phyloP scores from a whole-genome alignment of 2,888 invertebrate genomes.

The Phaonia tiefii region DNA sequence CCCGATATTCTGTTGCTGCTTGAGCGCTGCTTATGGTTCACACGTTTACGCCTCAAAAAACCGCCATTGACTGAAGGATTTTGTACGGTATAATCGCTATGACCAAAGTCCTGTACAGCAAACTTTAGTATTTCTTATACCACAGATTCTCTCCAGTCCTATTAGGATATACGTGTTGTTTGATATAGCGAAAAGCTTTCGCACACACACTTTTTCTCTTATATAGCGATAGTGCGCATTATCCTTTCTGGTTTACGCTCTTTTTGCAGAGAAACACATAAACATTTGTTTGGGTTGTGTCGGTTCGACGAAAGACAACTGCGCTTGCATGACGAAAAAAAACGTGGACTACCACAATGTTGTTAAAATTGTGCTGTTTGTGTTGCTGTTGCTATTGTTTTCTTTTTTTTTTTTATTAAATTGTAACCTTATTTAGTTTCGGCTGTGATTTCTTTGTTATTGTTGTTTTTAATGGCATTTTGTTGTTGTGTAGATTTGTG shows the following conservation, averaged over 20 bases:
- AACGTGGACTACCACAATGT: conserved; percentile 65
- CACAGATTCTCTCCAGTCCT: conserved; percentile 38
- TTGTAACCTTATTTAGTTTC: conserved; percentile 53
- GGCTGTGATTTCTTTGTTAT: conserved; percentile 45
- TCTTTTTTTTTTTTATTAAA: conserved; percentile 32
- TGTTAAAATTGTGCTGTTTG: conserved; percentile 52
- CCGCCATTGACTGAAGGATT: conserved; percentile 63
- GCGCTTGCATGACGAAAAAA: neutral
- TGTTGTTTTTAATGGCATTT: conserved; percentile 9
- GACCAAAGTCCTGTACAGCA: conserved; percentile 20
- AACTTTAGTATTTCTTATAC: conserved; percentile 28
- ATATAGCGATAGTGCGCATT: conserved; percentile 20
- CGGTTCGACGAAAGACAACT: neutral
- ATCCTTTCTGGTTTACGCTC: conserved; percentile 39
- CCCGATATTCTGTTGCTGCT: conserved; percentile 8
- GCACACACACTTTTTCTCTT: conserved; percentile 39
- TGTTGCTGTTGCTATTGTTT: neutral
- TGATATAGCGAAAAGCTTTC: conserved; percentile 42
- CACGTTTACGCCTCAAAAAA: conserved; percentile 67
- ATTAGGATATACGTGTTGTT: conserved; percentile 51
- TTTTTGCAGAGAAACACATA: conserved; percentile 1
- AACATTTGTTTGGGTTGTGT: neutral
- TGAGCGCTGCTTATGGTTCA: conserved; percentile 8
- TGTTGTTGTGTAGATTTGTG: neutral
- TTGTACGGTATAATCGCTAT: conserved; percentile 28